Base-by-base conservation (phyloP, 2,888 invertebrate genomes). In the Mythimna albipuncta region DNA sequence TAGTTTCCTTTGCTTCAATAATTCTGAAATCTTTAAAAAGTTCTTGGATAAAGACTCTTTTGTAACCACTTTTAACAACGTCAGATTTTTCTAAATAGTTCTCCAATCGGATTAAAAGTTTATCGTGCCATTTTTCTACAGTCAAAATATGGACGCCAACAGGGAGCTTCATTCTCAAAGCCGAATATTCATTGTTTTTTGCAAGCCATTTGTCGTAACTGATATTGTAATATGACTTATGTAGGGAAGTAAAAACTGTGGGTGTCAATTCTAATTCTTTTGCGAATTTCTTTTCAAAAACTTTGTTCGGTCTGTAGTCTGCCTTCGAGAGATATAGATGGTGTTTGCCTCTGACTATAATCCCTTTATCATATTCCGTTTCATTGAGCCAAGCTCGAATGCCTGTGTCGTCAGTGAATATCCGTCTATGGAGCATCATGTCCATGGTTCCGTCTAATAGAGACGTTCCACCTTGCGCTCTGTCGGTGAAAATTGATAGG, bases 401-500 rank as follows among this genome's bases (percentile, higher is more conserved):
- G 0, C 87, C 88, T 0, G 97, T 97, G 91, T 99, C 99, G 85
- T 99, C 99, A 19, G 97, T 97, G 0, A 98, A 90, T 21, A 98
- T 95, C 64, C 98, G 96, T 73, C 99, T 96, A 87, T 99, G 99
- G 0, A 99, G 93, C 98, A 98, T 98, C 0, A 98, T 85, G 90
- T 99, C 98, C 0, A 98, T 88, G 80, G 97, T 94, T 0, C 99
- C 99, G 81, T 98, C 97, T 0, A 93, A 87, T 19, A 98, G 89
- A 59, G 98, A 98, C 0, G 97, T 96, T 0, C 98, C 99, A 0
- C 98, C 99, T 93, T 99, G 98, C 0, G 98, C 97, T 75, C 99
- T 95, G 91, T 99, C 99, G 7, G 97, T 98, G 32, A 99, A 93
- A 0, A 98, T 93, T 0, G 97, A 96, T 1, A 98, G 86, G 47